Percentiles rank a stretch among this genome's conserved stretches.
phyloP scores from a whole-genome alignment of 2,113 vertebrate species.

The Podarcis cretensis region DNA sequence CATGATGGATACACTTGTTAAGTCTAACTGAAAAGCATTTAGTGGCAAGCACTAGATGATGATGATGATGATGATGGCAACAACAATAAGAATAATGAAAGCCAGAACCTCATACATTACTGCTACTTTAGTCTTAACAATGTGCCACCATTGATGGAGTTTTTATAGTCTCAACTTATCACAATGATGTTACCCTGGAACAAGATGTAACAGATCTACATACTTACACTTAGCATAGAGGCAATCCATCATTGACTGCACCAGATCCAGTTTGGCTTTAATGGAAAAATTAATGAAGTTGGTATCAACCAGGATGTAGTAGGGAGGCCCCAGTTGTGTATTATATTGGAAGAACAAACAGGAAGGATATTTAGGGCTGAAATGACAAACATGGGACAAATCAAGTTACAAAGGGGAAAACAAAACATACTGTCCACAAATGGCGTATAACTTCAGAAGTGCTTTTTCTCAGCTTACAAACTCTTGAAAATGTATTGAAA shows the following conservation, averaged over 20 bases:
- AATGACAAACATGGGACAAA: conserved; percentile 49
- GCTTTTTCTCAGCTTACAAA: background rate
- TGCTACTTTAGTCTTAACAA: background rate
- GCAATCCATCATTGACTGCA: conserved; percentile 99
- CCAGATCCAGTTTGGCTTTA: conserved; percentile 96
- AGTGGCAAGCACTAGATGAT: background rate
- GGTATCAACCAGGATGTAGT: conserved; percentile 94
- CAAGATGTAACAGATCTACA: background rate
- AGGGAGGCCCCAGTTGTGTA: conserved; percentile 95
- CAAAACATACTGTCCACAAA: background rate
- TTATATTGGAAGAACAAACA: conserved; percentile 99
- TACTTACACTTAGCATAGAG: conserved; percentile 97
- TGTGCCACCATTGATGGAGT: background rate
- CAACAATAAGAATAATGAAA: background rate
- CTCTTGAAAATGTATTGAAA: background rate
- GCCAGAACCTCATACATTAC: background rate
- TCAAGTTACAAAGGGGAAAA: background rate
- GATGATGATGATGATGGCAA: background rate
- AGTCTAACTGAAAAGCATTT: background rate
- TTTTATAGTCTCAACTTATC: background rate
- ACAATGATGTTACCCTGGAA: accelerated
- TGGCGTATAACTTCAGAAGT: background rate
- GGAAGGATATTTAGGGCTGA: conserved; percentile 91
- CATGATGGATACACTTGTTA: background rate
- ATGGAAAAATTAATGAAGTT: conserved; percentile 99